Evolutionary conservation across 2,113 vertebrate species (phyloP).

Genomic region (Oryzias javanicus): DNA sequence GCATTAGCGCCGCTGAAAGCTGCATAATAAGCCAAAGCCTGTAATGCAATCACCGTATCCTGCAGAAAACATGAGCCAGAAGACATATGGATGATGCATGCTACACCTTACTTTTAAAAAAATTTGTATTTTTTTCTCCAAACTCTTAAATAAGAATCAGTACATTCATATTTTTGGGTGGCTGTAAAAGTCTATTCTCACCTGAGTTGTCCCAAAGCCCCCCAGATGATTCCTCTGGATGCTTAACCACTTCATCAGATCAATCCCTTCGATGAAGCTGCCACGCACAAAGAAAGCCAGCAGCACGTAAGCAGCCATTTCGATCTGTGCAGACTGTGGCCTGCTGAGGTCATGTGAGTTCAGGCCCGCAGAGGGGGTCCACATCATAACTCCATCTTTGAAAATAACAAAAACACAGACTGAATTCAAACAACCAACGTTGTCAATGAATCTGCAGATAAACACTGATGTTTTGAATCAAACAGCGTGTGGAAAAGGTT

Average conservation of each 20-base stretch:
- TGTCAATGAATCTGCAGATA: too few species aligned
- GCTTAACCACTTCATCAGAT: slow-evolving; percentile 85
- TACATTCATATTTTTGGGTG: too few species aligned
- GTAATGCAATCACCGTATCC: slow-evolving; percentile 88
- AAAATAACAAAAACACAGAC: not conserved
- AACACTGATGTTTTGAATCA: too few species aligned
- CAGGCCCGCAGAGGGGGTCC: slow-evolving; percentile 71
- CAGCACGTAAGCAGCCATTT: slow-evolving; percentile 82
- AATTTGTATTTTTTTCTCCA: too few species aligned
- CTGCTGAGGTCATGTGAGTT: slow-evolving; percentile 72
- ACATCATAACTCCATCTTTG: slow-evolving; percentile 79
- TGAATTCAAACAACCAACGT: not conserved
- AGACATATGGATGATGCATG: not conserved
- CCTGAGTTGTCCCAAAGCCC: slow-evolving; percentile 87
- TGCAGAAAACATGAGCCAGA: slow-evolving; percentile 8
- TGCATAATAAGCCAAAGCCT: slow-evolving; percentile 82
- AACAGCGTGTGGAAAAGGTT: too few species aligned
- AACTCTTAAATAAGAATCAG: too few species aligned
- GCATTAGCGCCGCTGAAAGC: slow-evolving; percentile 67
- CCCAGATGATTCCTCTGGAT: slow-evolving; percentile 82
- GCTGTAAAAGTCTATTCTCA: slow-evolving; percentile 31
- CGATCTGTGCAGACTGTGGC: slow-evolving; percentile 80
- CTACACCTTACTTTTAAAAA: not conserved
- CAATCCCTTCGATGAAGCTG: slow-evolving; percentile 75
- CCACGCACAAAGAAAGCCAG: slow-evolving; percentile 73